Evolutionary conservation across 1,140 invertebrate genomes (phyloP).

Genomic region (Apocrypta bakeri): DNA sequence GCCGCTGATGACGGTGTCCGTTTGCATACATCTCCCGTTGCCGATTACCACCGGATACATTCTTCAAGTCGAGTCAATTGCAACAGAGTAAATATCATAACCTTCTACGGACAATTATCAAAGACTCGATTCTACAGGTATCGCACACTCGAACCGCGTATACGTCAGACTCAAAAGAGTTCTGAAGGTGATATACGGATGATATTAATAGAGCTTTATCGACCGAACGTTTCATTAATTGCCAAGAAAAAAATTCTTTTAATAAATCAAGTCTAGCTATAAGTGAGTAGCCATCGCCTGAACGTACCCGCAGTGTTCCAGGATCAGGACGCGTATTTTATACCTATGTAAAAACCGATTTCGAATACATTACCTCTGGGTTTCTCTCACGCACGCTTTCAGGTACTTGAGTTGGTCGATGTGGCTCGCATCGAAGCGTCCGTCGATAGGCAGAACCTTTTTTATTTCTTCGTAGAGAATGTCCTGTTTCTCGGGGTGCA

Average conservation of each 20-base stretch:
- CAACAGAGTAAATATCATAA: conserved; percentile 24
- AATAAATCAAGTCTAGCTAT: too few species aligned
- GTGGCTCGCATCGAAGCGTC: conserved; percentile 77
- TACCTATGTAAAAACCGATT: too few species aligned
- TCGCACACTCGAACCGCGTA: background rate
- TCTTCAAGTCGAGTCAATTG: conserved; percentile 71
- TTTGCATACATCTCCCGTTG: conserved; percentile 86
- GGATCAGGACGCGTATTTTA: too few species aligned
- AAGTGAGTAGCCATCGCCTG: too few species aligned
- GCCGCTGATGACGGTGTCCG: conserved; percentile 86
- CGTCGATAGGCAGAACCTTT: conserved; percentile 76
- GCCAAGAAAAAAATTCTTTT: too few species aligned
- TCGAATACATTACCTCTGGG: conserved; percentile 88
- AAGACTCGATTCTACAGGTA: background rate
- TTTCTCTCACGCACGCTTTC: conserved; percentile 92
- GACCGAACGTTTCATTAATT: too few species aligned
- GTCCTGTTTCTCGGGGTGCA: conserved; percentile 84
- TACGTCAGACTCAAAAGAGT: background rate
- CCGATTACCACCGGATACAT: conserved; percentile 92
- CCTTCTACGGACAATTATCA: background rate
- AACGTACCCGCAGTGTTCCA: too few species aligned
- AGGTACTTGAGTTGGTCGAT: conserved; percentile 86
- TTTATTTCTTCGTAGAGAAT: conserved; percentile 83
- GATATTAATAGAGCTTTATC: too few species aligned
- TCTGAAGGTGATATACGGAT: too few species aligned